Conservation (phyloP, 1,140 invertebrate species). For the Zophobas atratus region DNA sequence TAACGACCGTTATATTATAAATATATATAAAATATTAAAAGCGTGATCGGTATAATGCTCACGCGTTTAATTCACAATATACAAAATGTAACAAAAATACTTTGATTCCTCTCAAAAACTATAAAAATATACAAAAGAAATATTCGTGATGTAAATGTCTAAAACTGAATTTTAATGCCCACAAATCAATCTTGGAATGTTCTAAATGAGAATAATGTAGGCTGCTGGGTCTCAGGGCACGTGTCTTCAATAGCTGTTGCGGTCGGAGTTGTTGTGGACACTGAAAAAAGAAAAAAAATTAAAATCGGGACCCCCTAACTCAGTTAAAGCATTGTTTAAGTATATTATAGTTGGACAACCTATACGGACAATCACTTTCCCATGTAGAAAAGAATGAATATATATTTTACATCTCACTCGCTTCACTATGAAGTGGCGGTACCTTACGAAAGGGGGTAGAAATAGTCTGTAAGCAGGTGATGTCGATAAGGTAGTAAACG, state of each 20-base stretch:
- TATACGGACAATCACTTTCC: too few species aligned
- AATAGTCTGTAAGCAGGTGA: too few species aligned
- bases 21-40: constrained; percentile 35
- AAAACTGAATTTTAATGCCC: constrained; percentile 38
- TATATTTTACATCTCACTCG: too few species aligned
- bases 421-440: too few species aligned
- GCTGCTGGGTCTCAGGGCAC: not conserved
- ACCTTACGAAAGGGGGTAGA: too few species aligned
- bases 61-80: constrained; percentile 20
- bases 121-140: constrained; percentile 38
- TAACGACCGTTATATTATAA: constrained; percentile 9
- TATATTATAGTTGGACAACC: too few species aligned
- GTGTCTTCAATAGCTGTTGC: constrained; percentile 58
- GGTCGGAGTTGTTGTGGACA: constrained; percentile 66
- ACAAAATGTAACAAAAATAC: constrained; percentile 41
- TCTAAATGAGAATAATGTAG: constrained; percentile 29
- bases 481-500: too few species aligned
- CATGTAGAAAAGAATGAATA: too few species aligned
- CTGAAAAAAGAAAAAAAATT: constrained; percentile 63
- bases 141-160: constrained; percentile 25
- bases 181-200: constrained; percentile 41
- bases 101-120: constrained; percentile 33
- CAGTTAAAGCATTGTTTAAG: not conserved
- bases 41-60: not conserved
- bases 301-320: not conserved